A percentile compares a stretch with the other conserved stretches of the same genome.
phyloP scores from a whole-genome alignment of 2,113 vertebrate genomes.

The Tauraco erythrolophus region DNA sequence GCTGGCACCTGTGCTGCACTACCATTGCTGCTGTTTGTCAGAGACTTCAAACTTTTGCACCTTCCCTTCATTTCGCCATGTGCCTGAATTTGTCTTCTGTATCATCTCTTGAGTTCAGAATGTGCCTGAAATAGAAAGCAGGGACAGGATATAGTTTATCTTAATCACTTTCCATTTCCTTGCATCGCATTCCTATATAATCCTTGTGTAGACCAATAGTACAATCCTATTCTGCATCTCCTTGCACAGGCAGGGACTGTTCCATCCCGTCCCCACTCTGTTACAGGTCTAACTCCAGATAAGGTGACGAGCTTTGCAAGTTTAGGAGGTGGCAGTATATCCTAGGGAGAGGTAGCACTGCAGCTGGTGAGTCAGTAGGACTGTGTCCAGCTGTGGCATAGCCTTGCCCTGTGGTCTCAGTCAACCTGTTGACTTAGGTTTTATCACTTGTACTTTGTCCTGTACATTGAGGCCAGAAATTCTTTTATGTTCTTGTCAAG shows the following conservation, averaged over 20 bases:
- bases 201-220: background rate
- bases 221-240: background rate
- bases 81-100: background rate
- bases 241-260: background rate
- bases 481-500: background rate
- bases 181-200: background rate
- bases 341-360: background rate
- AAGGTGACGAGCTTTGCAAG: background rate
- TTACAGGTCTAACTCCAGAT: background rate
- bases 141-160: background rate
- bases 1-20: background rate
- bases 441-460: background rate
- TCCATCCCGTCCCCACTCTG: background rate
- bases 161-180: background rate
- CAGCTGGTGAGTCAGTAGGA: accelerated
- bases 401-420: background rate
- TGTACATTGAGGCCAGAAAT: background rate
- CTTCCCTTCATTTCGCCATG: background rate
- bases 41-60: background rate
- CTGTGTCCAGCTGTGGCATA: background rate
- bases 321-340: background rate
- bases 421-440: background rate
- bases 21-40: background rate
- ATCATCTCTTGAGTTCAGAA: background rate
- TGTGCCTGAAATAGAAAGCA: background rate